These are phyloP conservation scores for Dendrolimus punctatus DNA, from an alignment of 1,140 invertebrate species.

Conservation along the genomic window DNA sequence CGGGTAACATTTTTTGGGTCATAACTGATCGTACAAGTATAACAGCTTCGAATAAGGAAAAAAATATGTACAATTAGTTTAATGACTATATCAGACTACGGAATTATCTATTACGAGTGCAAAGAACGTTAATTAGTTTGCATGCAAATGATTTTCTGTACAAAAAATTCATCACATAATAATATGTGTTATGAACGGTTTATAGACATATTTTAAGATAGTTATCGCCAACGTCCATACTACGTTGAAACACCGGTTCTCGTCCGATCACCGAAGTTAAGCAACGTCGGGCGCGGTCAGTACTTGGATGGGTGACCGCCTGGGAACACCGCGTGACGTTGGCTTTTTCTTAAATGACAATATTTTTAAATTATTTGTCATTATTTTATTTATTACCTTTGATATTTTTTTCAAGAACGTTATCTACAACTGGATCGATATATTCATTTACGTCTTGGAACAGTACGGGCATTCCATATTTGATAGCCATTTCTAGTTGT, in stretches of 20 bases:
- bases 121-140: too few relatives aligned
- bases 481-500: conserved; percentile 89
- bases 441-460: conserved; percentile 94
- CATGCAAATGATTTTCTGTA: too few relatives aligned
- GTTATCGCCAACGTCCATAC: conserved; percentile 10
- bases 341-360: conserved; percentile 6
- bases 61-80: too few relatives aligned
- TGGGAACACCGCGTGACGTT: conserved; percentile 20
- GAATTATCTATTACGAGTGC: too few relatives aligned
- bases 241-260: conserved; percentile 23
- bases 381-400: conserved; percentile 73
- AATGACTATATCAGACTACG: too few relatives aligned
- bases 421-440: conserved; percentile 91
- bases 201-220: too few relatives aligned
- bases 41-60: too few relatives aligned
- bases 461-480: conserved; percentile 88
- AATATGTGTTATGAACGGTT: too few relatives aligned
- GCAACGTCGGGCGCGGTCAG: conserved; percentile 21
- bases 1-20: too few relatives aligned
- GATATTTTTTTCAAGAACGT: conserved; percentile 90
- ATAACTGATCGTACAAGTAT: too few relatives aligned
- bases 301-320: conserved; percentile 5
- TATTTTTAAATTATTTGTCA: background rate
- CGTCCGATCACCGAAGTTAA: conserved; percentile 23
- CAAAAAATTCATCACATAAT: too few relatives aligned